These are phyloP conservation scores for Listronotus oregonensis DNA, from an alignment of 1,140 invertebrate species.

Conservation along the genomic window DNA sequence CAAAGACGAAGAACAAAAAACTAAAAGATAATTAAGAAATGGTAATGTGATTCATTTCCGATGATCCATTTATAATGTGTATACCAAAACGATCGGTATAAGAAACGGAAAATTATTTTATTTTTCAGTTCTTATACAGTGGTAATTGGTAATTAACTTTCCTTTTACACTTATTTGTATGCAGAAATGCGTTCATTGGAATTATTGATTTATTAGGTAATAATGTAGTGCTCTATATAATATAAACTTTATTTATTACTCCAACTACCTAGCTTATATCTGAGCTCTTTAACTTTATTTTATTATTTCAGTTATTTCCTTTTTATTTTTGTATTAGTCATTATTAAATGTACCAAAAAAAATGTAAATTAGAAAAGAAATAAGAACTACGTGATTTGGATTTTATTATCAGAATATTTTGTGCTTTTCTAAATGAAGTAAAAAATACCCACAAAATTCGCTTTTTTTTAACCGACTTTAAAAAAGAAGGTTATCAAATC, in stretches of 20 bases:
- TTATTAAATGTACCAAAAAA: slow-evolving; percentile 15
- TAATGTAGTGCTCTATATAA: slow-evolving; percentile 34
- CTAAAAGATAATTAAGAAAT: slow-evolving; percentile 35
- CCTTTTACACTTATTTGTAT: slow-evolving; percentile 42
- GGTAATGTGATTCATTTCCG: slow-evolving; percentile 34
- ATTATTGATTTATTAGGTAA: slow-evolving; percentile 43
- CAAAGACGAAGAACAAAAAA: slow-evolving; percentile 19
- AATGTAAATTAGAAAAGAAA: slow-evolving; percentile 6
- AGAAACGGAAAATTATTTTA: slow-evolving; percentile 37
- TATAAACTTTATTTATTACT: slow-evolving; percentile 37
- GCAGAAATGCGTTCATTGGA: slow-evolving; percentile 38
- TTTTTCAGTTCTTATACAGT: slow-evolving; percentile 39
- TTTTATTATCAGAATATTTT: slow-evolving; percentile 29
- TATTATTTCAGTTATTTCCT: slow-evolving; percentile 25
- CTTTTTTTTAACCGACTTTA: too few relatives aligned
- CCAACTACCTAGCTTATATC: slow-evolving; percentile 27
- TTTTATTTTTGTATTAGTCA: slow-evolving; percentile 19
- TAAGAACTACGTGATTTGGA: slow-evolving; percentile 24
- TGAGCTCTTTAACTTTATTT: slow-evolving; percentile 12
- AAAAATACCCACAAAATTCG: too few relatives aligned
- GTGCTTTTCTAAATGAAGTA: too few relatives aligned
- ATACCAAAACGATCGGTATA: slow-evolving; percentile 26
- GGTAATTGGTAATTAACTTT: slow-evolving; percentile 40
- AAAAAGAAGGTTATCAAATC: too few relatives aligned
- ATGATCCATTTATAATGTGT: slow-evolving; percentile 29